Evolutionary conservation across 1,140 invertebrate species (phyloP), one percentile per base, ranked within the genome.

Genomic region (Drosophila murphyi): DNA sequence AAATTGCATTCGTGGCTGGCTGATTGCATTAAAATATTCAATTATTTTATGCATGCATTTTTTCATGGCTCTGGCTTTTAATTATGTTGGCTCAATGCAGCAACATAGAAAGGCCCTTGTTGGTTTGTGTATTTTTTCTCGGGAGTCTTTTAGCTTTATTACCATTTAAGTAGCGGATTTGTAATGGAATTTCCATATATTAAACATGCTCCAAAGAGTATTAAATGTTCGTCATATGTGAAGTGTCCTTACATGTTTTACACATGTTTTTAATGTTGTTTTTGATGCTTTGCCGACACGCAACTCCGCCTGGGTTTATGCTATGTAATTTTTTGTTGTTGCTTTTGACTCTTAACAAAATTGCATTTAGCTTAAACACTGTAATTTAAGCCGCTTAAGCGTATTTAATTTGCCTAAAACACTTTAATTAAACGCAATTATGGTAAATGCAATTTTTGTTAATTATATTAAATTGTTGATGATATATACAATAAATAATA

Each of bases 351-450:
- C 59, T 70, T 63, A 65, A 82, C 79, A 71, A 82, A 80, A 83
- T 89, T 80, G 82, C 85, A 88, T 87, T 86, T 69, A 62, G 55
- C 76, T 77, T 80, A 88, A 87, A 83, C 72, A 87, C 83, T 83
- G 83, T 87, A 88, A 87, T 87, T 87, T 88, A 52, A 74, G 80
- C 35, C 72, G 83, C 69, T 88, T 83, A 80, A 88, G 83, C 72
- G 70, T 59, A 68, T 73, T 88, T 82, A 72, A 86, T 82, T 82
- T 79, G 76, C 78, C 76, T 64, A 79, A 88, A 82, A 47, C 76
- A 74, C 76, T 80, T 79, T 73, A 77, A 87, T 88, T 88, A 88
- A 88, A 57, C 52, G 39, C 55, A 88, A 88, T 87, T 82, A 77
- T 52, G 64, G 31, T 51, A 67, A 71, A 82, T 87, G 76, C 48